A percentile compares a stretch with the other conserved stretches of the same genome.
phyloP scores from a whole-genome alignment of 2,888 invertebrate genomes.

The Gandaritis pyraliata region DNA sequence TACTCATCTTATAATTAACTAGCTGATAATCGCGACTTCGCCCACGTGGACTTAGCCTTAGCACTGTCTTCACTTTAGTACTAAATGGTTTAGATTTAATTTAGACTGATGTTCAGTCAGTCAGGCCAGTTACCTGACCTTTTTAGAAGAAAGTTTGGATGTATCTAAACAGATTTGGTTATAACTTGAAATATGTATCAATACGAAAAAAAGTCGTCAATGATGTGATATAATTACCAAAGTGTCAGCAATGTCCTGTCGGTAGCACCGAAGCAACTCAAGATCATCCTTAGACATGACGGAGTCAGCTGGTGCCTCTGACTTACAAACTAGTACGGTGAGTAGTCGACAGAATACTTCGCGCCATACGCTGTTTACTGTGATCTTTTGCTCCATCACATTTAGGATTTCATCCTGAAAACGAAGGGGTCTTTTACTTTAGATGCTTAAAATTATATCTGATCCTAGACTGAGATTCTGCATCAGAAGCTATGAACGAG shows the following conservation, averaged over 20 bases:
- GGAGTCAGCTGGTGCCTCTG: slow-evolving; percentile 88
- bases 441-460: too few relatives aligned
- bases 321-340: slow-evolving; percentile 90
- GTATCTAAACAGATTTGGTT: too few relatives aligned
- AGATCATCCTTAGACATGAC: slow-evolving; percentile 90
- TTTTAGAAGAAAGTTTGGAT: too few relatives aligned
- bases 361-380: slow-evolving; percentile 84
- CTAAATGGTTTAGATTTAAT: too few relatives aligned
- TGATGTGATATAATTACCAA: slow-evolving; percentile 84
- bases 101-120: too few relatives aligned
- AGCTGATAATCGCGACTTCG: too few relatives aligned
- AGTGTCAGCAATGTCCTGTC: slow-evolving; percentile 94
- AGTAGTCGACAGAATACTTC: slow-evolving; percentile 92
- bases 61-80: too few relatives aligned
- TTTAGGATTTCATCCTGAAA: slow-evolving; percentile 86
- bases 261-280: slow-evolving; percentile 93
- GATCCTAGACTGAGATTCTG: too few relatives aligned
- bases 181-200: too few relatives aligned
- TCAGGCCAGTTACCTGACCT: too few relatives aligned
- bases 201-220: background rate
- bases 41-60: too few relatives aligned
- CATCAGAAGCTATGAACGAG: too few relatives aligned
- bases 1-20: background rate
- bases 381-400: slow-evolving; percentile 59
- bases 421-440: background rate